Evolutionary conservation across 2,113 vertebrate genomes (phyloP).

Genomic region (Uria lomvia): DNA sequence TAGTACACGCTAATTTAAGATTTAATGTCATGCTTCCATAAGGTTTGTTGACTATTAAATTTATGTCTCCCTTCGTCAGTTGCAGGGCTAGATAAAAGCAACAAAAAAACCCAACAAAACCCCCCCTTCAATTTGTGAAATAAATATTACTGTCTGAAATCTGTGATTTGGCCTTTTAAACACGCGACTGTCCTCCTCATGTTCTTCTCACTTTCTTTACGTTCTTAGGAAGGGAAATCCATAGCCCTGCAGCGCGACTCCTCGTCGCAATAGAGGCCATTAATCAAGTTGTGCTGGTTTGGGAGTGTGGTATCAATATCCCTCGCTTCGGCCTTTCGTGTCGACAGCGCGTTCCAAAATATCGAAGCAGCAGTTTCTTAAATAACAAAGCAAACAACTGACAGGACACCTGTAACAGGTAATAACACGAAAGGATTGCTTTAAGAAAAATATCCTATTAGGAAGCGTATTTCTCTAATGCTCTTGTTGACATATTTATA

Average conservation of each 20-base stretch:
- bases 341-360: not conserved
- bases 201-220: not conserved
- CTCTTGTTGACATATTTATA: not conserved
- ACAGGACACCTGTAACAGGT: not conserved
- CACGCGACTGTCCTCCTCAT: not conserved
- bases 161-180: not conserved
- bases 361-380: not conserved
- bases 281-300: not conserved
- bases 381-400: not conserved
- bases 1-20: not conserved
- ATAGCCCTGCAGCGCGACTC: not conserved
- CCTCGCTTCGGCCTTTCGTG: not conserved
- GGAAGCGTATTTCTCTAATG: not conserved
- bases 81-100: not conserved
- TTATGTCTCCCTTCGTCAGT: not conserved
- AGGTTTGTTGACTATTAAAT: not conserved
- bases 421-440: not conserved
- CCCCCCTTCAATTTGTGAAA: not conserved
- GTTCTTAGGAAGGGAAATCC: not conserved
- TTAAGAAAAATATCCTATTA: not conserved
- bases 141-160: not conserved
- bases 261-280: not conserved
- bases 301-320: not conserved
- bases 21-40: not conserved
- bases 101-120: not conserved